These are phyloP conservation scores for Syrista parreyssii DNA, from an alignment of 2,888 invertebrate species.

Conservation along the genomic window DNA sequence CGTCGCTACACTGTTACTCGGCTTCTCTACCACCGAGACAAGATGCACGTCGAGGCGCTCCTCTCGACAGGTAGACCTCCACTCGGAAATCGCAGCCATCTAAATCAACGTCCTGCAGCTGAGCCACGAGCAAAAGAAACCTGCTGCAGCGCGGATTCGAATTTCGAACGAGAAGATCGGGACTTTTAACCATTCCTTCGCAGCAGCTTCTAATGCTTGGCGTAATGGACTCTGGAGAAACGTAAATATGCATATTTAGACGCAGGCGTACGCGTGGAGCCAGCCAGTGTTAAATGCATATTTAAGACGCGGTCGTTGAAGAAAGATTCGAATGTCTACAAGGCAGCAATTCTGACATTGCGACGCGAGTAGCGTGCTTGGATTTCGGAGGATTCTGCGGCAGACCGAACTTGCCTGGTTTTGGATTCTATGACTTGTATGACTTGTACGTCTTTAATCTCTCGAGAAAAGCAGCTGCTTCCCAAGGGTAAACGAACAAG, in stretches of 20 bases:
- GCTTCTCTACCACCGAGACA: slow-evolving; percentile 31
- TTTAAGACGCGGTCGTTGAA: slow-evolving; percentile 8
- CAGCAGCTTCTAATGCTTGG: not conserved
- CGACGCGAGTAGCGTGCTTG: not conserved
- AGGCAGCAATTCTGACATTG: too few relatives aligned
- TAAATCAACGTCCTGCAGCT: slow-evolving; percentile 51
- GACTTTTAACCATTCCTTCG: not conserved
- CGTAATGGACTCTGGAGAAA: slow-evolving; percentile 21
- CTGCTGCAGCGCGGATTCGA: slow-evolving; percentile 10
- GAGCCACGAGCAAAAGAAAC: slow-evolving; percentile 26
- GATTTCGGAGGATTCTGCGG: not conserved
- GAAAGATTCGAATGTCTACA: not conserved
- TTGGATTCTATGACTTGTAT: not conserved
- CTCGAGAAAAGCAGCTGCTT: not conserved
- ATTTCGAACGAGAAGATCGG: not conserved
- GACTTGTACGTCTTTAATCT: not conserved
- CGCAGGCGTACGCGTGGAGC: slow-evolving; percentile 30
- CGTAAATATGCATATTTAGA: slow-evolving; percentile 22
- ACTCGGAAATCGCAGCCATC: slow-evolving; percentile 54
- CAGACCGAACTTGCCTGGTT: not conserved
- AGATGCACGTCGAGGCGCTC: slow-evolving; percentile 25
- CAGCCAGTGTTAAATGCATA: slow-evolving; percentile 9
- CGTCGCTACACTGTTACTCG: slow-evolving; percentile 30
- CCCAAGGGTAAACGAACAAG: not conserved
- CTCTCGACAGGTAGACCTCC: slow-evolving; percentile 47